phyloP scores from a whole-genome alignment of 2,888 invertebrate species.

The Atethmia centrago region DNA sequence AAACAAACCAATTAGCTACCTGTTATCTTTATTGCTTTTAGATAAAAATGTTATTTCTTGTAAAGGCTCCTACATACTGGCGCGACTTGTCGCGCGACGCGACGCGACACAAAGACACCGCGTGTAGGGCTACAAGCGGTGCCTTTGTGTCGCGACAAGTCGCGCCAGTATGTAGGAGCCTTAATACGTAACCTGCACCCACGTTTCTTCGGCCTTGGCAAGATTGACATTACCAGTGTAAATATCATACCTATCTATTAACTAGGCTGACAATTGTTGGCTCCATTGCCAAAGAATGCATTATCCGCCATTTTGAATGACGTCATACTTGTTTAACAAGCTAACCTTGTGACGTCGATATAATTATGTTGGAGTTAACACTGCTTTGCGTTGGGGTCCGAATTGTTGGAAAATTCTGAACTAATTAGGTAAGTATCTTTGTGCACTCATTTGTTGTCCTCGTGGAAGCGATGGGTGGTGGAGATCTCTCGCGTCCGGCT shows the following conservation, averaged over 20 bases:
- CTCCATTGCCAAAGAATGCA: conserved; percentile 81
- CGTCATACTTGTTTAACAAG: conserved; percentile 62
- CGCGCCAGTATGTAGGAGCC: too few relatives aligned
- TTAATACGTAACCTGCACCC: conserved; percentile 29
- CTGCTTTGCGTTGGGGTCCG: conserved; percentile 24
- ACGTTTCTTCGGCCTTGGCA: conserved; percentile 56
- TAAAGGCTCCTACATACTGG: too few relatives aligned
- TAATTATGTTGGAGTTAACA: conserved; percentile 43
- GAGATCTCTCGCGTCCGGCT: too few relatives aligned
- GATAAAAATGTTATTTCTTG: conserved; percentile 49
- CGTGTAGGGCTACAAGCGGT: too few relatives aligned
- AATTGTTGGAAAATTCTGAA: background rate
- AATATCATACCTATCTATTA: conserved; percentile 68
- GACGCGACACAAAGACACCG: too few relatives aligned
- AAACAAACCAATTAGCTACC: conserved; percentile 40
- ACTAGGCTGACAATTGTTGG: conserved; percentile 73
- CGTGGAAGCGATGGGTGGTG: too few relatives aligned
- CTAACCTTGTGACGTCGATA: conserved; percentile 63
- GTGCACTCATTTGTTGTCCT: background rate
- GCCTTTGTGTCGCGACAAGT: too few relatives aligned
- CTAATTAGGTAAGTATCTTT: background rate
- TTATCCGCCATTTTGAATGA: conserved; percentile 68
- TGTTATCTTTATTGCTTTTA: conserved; percentile 50
- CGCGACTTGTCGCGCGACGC: too few relatives aligned
- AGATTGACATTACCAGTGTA: conserved; percentile 67